Conservation (phyloP, 92 coral and sea anemone genomes). For the Nematostella vectensis region DNA sequence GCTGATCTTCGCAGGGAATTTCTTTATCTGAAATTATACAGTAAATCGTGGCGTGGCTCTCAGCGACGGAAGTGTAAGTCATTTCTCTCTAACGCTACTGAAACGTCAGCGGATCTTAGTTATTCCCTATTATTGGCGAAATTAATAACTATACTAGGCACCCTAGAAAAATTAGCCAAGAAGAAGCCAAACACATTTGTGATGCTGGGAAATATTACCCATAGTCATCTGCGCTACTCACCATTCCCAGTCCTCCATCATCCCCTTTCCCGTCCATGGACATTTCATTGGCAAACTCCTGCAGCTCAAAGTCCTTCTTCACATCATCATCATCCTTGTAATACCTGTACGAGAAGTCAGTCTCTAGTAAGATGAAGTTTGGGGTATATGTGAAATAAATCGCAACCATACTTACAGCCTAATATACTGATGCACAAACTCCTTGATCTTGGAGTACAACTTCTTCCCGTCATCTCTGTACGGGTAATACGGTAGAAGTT, state of each 20-base stretch:
- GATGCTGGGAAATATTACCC: too few species aligned
- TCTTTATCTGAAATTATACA: slow-evolving; percentile 59
- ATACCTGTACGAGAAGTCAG: slow-evolving; percentile 51
- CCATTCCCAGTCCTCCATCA: slow-evolving; percentile 61
- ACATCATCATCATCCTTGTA: slow-evolving; percentile 68
- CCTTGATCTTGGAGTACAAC: slow-evolving; percentile 39
- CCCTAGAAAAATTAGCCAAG: too few species aligned
- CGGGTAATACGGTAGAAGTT: slow-evolving; percentile 78
- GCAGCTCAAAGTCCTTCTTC: slow-evolving; percentile 57
- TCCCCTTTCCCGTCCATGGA: slow-evolving; percentile 70
- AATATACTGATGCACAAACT: slow-evolving; percentile 53
- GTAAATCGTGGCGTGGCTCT: not conserved
- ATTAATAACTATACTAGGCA: too few species aligned
- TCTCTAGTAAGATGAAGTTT: too few species aligned
- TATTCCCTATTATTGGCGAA: too few species aligned
- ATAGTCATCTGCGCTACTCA: too few species aligned
- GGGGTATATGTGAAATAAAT: too few species aligned
- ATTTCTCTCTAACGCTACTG: too few species aligned
- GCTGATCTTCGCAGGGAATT: slow-evolving; percentile 64
- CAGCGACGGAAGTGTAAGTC: not conserved
- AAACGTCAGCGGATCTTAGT: too few species aligned
- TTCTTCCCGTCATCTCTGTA: slow-evolving; percentile 87
- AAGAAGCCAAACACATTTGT: too few species aligned
- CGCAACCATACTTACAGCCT: slow-evolving; percentile 41
- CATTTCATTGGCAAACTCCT: slow-evolving; percentile 63